Conservation (phyloP, 2,888 invertebrate species). For the Macrophya annulata region DNA sequence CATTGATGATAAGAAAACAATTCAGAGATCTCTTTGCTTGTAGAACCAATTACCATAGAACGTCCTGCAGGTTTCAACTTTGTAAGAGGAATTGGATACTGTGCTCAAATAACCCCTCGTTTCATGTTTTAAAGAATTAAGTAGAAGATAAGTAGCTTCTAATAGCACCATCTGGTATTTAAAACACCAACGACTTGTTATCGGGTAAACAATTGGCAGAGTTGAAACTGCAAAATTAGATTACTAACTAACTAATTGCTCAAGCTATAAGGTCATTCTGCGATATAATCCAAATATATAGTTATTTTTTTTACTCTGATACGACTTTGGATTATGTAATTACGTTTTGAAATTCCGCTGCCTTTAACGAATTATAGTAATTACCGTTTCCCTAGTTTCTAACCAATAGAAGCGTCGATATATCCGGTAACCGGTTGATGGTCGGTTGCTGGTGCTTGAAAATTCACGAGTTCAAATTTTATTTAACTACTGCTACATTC, state of each 20-base stretch:
- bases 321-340: too few relatives aligned
- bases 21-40: neutral
- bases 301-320: neutral
- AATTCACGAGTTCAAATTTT: neutral
- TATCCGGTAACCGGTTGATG: neutral
- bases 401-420: too few relatives aligned
- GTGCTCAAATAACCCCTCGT: constrained; percentile 68
- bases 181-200: neutral
- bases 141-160: constrained; percentile 3
- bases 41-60: constrained; percentile 42
- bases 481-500: neutral
- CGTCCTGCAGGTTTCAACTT: constrained; percentile 59
- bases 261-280: neutral
- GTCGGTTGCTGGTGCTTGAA: too few relatives aligned
- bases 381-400: neutral
- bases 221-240: neutral
- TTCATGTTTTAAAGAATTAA: constrained; percentile 64
- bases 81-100: constrained; percentile 69
- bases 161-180: constrained; percentile 39
- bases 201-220: neutral
- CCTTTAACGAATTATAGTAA: neutral
- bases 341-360: neutral
- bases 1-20: constrained; percentile 7
- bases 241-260: neutral
- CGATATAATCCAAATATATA: neutral